Conservation (phyloP, 2,888 invertebrate genomes). For the Cistogaster globosa region DNA sequence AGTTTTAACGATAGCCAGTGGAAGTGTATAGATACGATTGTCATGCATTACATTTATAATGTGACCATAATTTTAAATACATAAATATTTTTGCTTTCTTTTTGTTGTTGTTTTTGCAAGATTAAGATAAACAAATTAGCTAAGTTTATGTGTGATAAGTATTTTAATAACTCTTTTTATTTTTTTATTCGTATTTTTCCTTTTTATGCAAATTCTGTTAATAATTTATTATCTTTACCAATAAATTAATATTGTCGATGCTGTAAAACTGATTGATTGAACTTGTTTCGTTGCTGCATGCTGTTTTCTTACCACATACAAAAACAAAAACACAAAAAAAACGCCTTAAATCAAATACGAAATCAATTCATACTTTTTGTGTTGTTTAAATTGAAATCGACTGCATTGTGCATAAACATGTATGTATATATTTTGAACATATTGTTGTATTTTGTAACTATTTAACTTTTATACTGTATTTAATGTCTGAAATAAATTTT, state of each 20-base stretch:
- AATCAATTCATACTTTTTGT: slow-evolving; percentile 44
- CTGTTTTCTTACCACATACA: slow-evolving; percentile 59
- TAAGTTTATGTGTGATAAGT: too few species aligned
- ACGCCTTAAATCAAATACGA: slow-evolving; percentile 38
- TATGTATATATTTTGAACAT: slow-evolving; percentile 63
- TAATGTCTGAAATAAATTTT: neutral
- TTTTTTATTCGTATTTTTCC: slow-evolving; percentile 34
- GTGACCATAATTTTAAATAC: too few species aligned
- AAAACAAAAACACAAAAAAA: slow-evolving; percentile 45
- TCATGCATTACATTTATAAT: too few species aligned
- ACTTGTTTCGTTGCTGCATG: slow-evolving; percentile 66
- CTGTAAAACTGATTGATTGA: slow-evolving; percentile 65
- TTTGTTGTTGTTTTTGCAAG: too few species aligned
- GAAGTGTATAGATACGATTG: too few species aligned
- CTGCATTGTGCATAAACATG: slow-evolving; percentile 70
- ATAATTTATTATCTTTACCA: slow-evolving; percentile 41
- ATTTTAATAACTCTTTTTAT: neutral
- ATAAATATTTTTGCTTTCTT: too few species aligned
- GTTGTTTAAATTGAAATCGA: slow-evolving; percentile 57
- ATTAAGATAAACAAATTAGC: too few species aligned
- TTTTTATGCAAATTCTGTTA: slow-evolving; percentile 40
- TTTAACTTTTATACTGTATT: slow-evolving; percentile 17
- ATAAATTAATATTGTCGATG: slow-evolving; percentile 53
- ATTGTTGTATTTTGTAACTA: slow-evolving; percentile 40
- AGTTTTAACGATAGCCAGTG: too few species aligned